Evolutionary conservation across 2,113 vertebrate species (phyloP).

Genomic region (Crocuta crocuta): DNA sequence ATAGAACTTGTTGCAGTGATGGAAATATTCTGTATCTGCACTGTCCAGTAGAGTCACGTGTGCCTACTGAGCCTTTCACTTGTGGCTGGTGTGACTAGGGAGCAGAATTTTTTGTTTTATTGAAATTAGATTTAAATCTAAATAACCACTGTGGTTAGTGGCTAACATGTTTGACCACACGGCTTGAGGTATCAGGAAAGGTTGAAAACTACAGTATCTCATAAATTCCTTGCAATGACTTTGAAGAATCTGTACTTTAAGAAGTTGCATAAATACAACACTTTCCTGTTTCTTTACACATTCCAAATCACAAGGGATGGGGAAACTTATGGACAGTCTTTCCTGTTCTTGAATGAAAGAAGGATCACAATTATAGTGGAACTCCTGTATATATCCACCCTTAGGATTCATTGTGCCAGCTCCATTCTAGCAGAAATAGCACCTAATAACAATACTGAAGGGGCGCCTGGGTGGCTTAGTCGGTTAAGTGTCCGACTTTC

Average conservation of each 20-base stretch:
- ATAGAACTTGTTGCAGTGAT: neutral
- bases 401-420: neutral
- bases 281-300: constrained; percentile 7
- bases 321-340: neutral
- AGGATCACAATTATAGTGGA: neutral
- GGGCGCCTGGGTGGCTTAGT: no score
- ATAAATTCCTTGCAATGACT: neutral
- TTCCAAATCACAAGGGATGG: neutral
- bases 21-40: neutral
- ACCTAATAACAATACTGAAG: neutral
- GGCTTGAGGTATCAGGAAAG: neutral
- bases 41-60: neutral
- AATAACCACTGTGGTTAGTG: neutral
- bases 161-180: neutral
- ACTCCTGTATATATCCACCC: neutral
- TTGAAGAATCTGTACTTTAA: neutral
- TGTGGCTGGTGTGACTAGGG: neutral
- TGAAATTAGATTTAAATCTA: constrained; percentile 19
- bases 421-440: constrained; percentile 20
- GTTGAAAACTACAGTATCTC: neutral
- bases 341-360: neutral
- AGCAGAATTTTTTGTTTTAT: neutral
- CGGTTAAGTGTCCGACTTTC: no score
- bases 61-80: neutral
- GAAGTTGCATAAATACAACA: neutral